phyloP scores from a whole-genome alignment of 2,888 invertebrate species.

The Leptopilina myrica region DNA sequence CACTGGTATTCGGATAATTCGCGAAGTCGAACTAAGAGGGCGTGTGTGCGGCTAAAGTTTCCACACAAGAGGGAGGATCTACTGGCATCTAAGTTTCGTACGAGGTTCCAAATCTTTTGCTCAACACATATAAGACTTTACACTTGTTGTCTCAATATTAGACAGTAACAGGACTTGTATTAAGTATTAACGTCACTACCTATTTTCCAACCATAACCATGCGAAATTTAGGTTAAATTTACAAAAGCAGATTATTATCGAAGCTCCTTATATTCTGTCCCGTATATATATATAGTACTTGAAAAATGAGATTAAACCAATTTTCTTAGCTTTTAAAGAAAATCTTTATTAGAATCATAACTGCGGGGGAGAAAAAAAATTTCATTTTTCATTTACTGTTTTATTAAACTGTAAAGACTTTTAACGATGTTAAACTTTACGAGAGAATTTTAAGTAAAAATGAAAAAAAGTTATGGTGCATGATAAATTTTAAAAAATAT shows the following conservation, averaged over 20 bases:
- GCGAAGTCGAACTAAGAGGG: slow-evolving; percentile 48
- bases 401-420: too few species aligned
- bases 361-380: background rate
- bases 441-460: too few species aligned
- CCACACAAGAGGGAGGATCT: slow-evolving; percentile 51
- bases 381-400: background rate
- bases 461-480: too few species aligned
- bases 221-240: slow-evolving; percentile 10
- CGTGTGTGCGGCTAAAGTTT: slow-evolving; percentile 52
- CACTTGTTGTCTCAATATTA: slow-evolving; percentile 5
- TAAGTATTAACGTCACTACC: background rate
- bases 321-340: background rate
- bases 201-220: background rate
- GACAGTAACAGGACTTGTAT: slow-evolving; percentile 19
- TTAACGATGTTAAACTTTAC: too few species aligned
- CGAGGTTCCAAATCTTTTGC: slow-evolving; percentile 58
- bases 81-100: slow-evolving; percentile 57
- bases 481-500: too few species aligned
- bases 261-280: background rate
- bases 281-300: background rate
- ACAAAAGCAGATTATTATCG: slow-evolving; percentile 19
- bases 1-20: slow-evolving; percentile 60
- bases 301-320: background rate
- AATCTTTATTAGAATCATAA: background rate
- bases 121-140: slow-evolving; percentile 36